Evolutionary conservation across 2,888 invertebrate species (phyloP), one percentile per base, ranked within the genome.

Genomic region (Geotrupes spiniger): DNA sequence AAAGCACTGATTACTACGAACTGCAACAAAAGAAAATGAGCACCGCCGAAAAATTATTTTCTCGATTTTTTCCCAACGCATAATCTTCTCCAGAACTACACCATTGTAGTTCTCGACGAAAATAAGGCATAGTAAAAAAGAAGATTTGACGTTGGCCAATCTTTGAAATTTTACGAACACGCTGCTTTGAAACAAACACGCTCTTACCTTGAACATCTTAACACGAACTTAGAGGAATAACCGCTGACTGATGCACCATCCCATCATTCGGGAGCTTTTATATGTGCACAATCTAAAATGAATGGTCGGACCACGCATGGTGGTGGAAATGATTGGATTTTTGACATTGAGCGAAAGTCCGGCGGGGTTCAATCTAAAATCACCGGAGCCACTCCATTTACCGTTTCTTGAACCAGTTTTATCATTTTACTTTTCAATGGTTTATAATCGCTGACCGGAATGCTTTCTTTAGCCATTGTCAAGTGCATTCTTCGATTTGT

Each of bases 361-460:
- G 46, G 45, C 48, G 53, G 52, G 52, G 40, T 46, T 21, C 21
- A 3, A 6, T 21, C 21, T 38, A 43, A 46, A 48, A 52, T 52
- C 41, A 39, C 53, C 44, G 41, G 48, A 49, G 51, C 33, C 53
- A 56, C 50, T 54, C 58, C 43, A 56, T 52, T 58, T 58, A 49
- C 50, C 53, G 56, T 54, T 54, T 52, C 51, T 58, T 54, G 49
- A 53, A 56, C 58, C 54, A 53, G 50, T 58, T 56, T 49, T 49
- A 52, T 56, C 52, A 58, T 58, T 58, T 56, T 58, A 54, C 58
- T 58, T 56, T 58, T 58, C 51, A 58, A 54, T 43, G 38, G 43
- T 14, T 47, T 17, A n/a, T 41, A 33, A 33, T 14, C 33, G n/a
- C 12, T 33, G 10, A 26, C 8, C 15, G 29, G 21, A 9, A 9